These are phyloP conservation scores for Sciurus carolinensis DNA, from an alignment of 2,797 vertebrate species.

Conservation along the genomic window DNA sequence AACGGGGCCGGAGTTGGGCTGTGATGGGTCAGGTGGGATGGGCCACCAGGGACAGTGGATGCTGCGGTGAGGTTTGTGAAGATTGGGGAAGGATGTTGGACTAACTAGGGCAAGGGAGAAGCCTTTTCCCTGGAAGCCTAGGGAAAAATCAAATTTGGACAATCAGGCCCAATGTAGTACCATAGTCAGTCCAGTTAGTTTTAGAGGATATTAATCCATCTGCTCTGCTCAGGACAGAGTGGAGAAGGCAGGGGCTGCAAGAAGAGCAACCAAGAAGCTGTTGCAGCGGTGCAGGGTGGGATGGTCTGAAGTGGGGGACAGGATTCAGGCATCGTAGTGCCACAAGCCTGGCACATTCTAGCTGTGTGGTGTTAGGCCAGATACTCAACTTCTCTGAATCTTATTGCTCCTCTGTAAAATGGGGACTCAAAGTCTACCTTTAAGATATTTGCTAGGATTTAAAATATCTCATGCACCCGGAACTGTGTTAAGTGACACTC, in stretches of 20 bases:
- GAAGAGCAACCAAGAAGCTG: not conserved
- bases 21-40: too few species aligned
- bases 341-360: not conserved
- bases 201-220: not conserved
- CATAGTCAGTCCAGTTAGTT: not conserved
- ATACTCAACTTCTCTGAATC: not conserved
- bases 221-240: not conserved
- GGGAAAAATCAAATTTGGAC: not conserved
- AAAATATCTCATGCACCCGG: not conserved
- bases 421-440: not conserved
- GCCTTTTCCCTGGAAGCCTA: not conserved
- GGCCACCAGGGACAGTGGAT: rapidly evolving
- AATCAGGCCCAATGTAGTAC: not conserved
- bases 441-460: not conserved
- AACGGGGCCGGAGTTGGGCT: not conserved
- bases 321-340: not conserved
- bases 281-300: too few species aligned
- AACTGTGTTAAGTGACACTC: not conserved
- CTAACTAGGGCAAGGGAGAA: not conserved
- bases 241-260: not conserved
- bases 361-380: not conserved
- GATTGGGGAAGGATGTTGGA: not conserved
- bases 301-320: not conserved
- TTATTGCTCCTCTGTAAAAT: not conserved
- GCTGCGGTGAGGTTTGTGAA: not conserved